Evolutionary conservation across 2,113 vertebrate genomes (phyloP), one percentile per base, ranked within the genome.

Genomic region (Cavia porcellus): DNA sequence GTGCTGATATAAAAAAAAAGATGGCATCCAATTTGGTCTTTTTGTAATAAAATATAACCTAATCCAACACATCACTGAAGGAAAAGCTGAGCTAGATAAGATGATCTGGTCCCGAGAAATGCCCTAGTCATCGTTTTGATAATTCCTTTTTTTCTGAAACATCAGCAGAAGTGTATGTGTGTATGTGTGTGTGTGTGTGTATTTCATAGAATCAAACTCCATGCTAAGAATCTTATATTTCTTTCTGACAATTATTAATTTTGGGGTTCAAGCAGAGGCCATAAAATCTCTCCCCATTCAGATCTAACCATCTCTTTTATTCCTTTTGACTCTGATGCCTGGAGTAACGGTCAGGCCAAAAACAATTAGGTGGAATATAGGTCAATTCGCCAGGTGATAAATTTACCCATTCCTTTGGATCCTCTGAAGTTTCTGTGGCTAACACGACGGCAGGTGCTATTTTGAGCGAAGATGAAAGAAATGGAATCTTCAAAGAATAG

Each of bases 311-410:
- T 94, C 47, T 91, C 72, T 4, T 42, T 95, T 84, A 90, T 97
- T 92, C 94, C 95, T 89, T 90, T 98, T 95, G 96, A 80, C 90
- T 97, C 95, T 86, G 92, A 97, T 94, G 82, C 90, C 94, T 84
- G 88, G 89, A 89, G 96, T 97, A 91, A 97, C 0, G 90, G 96
- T 98, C 97, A 98, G 97, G 83, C 91, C 89, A 97, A 93, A 98
- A 98, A 97, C 98, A 98, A 98, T 98, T 97, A 95, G 89, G 85
- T 88, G 17, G 38, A 97, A 68, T 96, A 95, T 97, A 96, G 98
- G 96, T 98, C 2, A 0, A 42, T 89, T 95, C 83, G 47, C 96
- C 77, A 47, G 90, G 95, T 97, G 93, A 95, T 97, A 55, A 55
- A 98, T 98, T 87, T 93, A 82, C 93, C 92, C 89, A 32, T 83